Base-by-base conservation (phyloP, 2,113 vertebrate genomes). In the Spea bombifrons region DNA sequence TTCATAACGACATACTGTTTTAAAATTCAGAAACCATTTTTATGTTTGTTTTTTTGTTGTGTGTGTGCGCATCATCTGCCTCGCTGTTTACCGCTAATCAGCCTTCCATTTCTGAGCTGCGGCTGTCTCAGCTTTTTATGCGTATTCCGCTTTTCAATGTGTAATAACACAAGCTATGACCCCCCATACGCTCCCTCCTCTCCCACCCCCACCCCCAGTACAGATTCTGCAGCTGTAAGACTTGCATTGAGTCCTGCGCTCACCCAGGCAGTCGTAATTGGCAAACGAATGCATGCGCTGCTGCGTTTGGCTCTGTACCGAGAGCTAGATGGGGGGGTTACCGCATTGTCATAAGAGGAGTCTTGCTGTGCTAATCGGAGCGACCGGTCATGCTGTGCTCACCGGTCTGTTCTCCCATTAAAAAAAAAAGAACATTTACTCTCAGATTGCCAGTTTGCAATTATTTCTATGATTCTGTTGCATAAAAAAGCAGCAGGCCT, bases 61-160 rank as follows among this genome's bases (percentile, higher is more conserved):
- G 30, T 30, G 30, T 13, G 55, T 10, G 16, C 30, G 67, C 46
- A 48, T 79, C 63, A 71, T 72, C n/a, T 57, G 63, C 76, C 47
- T 79, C 75, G 12, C 76, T 72, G 48, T 71, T 70, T 52, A 57
- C 45, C 66, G 44, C 76, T 79, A 79, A 79, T 79, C 70, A 79
- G 45, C 69, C 30, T 73, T 57, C 61, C 65, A 66, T 73, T 72
- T 79, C 16, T 66, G 48, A 47, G 59, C 30, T 16, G 13, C 44
- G 67, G 67, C 80, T 76, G 73, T 45, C 49, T 71, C 74, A 71
- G 59, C 67, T 9, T 55, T 75, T 75, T 52, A 5, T 52, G 15
- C n/a, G 6, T 8, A 7, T 68, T 57, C 30, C 13, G n/a, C 68
- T 71, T 75, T 57, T 70, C 57, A 45, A 46, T 65, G 67, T 76